Conservation (phyloP, 2,113 vertebrate species). For the Anoura caudifer region DNA sequence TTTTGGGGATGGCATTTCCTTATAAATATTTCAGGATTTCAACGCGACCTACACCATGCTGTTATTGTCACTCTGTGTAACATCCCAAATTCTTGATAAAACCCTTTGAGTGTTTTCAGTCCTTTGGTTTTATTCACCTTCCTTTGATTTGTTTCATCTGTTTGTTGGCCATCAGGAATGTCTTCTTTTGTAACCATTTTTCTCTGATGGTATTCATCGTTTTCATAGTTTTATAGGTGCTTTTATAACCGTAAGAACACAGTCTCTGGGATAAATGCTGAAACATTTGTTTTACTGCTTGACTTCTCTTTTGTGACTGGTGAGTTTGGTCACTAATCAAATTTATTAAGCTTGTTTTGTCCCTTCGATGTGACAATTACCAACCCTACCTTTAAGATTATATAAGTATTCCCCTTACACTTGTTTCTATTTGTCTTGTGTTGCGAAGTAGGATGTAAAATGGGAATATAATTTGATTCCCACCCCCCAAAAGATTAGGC, state of each 20-base stretch:
- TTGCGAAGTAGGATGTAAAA: neutral
- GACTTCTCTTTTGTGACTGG: neutral
- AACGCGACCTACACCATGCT: neutral
- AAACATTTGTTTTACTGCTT: neutral
- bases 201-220: neutral
- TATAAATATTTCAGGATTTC: neutral
- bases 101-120: neutral
- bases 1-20: neutral
- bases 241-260: neutral
- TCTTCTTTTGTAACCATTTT: neutral
- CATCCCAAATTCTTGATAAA: neutral
- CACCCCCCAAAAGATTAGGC: neutral
- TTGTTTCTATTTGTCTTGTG: neutral
- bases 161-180: neutral
- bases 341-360: neutral
- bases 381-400: neutral
- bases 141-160: neutral
- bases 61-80: neutral
- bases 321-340: neutral
- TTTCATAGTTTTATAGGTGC: neutral
- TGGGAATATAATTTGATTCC: neutral
- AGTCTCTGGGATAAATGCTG: neutral
- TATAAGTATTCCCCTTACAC: neutral
- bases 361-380: neutral
- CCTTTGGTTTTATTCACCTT: neutral